phyloP scores from a whole-genome alignment of 2,797 vertebrate species.

The Danio albolineatus region DNA sequence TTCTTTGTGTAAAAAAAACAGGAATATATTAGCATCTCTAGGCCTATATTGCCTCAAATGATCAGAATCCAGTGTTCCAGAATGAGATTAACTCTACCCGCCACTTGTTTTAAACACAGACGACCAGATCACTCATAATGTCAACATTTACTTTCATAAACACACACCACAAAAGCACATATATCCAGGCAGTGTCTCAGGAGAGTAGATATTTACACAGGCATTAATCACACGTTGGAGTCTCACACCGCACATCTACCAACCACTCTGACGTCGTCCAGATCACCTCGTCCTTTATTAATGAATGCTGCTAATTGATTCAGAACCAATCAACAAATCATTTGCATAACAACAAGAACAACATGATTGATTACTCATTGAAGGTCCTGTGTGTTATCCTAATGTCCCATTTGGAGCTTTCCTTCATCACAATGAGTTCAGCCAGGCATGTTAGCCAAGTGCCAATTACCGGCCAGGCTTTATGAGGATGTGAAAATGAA shows the following conservation, averaged over 20 bases:
- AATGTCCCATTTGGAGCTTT: slow-evolving; percentile 54
- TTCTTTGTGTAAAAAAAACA: neutral
- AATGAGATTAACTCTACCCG: neutral
- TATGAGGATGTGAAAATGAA: slow-evolving; percentile 46
- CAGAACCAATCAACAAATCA: slow-evolving; percentile 62
- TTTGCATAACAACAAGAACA: slow-evolving; percentile 64
- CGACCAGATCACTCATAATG: neutral
- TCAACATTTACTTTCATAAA: slow-evolving; percentile 31
- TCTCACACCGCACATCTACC: slow-evolving; percentile 44
- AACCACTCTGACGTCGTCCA: slow-evolving; percentile 45
- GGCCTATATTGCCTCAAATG: neutral
- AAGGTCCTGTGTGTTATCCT: slow-evolving; percentile 54
- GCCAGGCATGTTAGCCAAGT: slow-evolving; percentile 44
- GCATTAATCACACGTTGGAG: slow-evolving; percentile 61
- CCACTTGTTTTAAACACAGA: neutral
- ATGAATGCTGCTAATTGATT: slow-evolving; percentile 64
- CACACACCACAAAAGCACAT: neutral
- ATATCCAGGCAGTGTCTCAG: slow-evolving; percentile 32
- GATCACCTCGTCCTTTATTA: slow-evolving; percentile 60
- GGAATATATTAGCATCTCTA: neutral
- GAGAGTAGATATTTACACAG: slow-evolving; percentile 51
- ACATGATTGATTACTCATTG: slow-evolving; percentile 63
- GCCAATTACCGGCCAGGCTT: slow-evolving; percentile 32
- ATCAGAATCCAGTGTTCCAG: neutral
- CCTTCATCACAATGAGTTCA: slow-evolving; percentile 43